Percentiles rank a stretch among this genome's conserved stretches.
Conservation (phyloP, 2,888 invertebrate species). For the Gymnoscelis rufifasciata region DNA sequence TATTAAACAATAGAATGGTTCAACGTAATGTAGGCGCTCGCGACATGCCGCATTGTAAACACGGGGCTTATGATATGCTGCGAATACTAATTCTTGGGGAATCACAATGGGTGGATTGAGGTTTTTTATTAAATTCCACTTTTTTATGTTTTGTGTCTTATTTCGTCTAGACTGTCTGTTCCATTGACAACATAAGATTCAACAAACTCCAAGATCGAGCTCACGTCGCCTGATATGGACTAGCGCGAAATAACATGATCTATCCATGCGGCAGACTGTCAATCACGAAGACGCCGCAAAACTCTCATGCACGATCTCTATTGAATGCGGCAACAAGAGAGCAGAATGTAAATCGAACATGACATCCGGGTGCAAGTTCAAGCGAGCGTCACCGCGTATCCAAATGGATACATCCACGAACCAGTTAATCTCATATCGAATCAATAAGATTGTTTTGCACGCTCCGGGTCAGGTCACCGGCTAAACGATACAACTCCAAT, state of each 20-base stretch:
- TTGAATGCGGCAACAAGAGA: constrained; percentile 56
- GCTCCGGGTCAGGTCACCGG: constrained; percentile 60
- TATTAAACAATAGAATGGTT: constrained; percentile 47
- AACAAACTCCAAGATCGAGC: neutral
- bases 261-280: constrained; percentile 37
- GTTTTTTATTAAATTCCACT: constrained; percentile 43
- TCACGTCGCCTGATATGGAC: neutral
- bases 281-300: constrained; percentile 50
- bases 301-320: constrained; percentile 48
- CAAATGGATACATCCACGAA: constrained; percentile 67
- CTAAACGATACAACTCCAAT: constrained; percentile 61
- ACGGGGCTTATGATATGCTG: constrained; percentile 24
- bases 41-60: constrained; percentile 53
- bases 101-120: constrained; percentile 51
- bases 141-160: constrained; percentile 30
- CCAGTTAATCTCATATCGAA: constrained; percentile 66
- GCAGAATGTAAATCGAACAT: constrained; percentile 64
- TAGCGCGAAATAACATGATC: constrained; percentile 1
- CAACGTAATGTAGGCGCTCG: constrained; percentile 41
- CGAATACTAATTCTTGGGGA: constrained; percentile 64
- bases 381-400: constrained; percentile 59
- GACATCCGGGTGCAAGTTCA: constrained; percentile 75
- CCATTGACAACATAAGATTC: neutral
- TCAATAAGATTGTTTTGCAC: constrained; percentile 63
- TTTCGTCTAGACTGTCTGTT: neutral